These are phyloP conservation scores for Garra rufa DNA, from an alignment of 2,113 vertebrate genomes.

Conservation along the genomic window DNA sequence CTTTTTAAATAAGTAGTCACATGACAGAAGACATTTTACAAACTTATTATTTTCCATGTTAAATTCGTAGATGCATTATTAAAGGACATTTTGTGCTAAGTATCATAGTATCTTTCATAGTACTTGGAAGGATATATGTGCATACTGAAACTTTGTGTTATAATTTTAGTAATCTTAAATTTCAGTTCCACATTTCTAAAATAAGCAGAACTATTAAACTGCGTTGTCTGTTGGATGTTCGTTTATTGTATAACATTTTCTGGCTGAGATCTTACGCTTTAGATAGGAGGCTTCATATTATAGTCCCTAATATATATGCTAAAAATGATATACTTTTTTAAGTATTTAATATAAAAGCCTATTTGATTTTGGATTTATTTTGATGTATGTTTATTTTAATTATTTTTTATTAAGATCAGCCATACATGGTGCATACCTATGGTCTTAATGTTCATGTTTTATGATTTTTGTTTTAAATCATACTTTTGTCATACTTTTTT, in stretches of 20 bases:
- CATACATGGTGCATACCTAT: neutral
- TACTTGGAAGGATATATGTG: neutral
- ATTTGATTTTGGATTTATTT: slow-evolving; percentile 10
- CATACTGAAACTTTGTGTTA: slow-evolving; percentile 6
- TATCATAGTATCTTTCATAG: neutral
- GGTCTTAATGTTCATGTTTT: neutral
- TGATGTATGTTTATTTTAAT: neutral
- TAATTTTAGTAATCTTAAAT: neutral
- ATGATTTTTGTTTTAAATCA: neutral
- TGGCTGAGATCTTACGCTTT: neutral
- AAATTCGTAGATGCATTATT: neutral
- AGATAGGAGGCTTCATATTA: too few species aligned
- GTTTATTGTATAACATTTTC: neutral
- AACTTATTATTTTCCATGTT: neutral
- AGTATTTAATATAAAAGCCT: slow-evolving; percentile 9
- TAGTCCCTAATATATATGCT: too few species aligned
- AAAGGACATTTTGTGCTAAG: neutral
- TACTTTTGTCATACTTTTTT: slow-evolving; percentile 32
- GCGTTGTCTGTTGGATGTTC: neutral
- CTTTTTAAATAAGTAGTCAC: neutral
- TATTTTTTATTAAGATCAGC: neutral
- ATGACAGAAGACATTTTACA: neutral
- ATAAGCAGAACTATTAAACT: neutral
- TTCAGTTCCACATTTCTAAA: slow-evolving; percentile 24
- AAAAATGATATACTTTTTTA: too few species aligned